Base-by-base conservation (phyloP, 2,888 invertebrate genomes). In the Drosophila suboccidentalis region DNA sequence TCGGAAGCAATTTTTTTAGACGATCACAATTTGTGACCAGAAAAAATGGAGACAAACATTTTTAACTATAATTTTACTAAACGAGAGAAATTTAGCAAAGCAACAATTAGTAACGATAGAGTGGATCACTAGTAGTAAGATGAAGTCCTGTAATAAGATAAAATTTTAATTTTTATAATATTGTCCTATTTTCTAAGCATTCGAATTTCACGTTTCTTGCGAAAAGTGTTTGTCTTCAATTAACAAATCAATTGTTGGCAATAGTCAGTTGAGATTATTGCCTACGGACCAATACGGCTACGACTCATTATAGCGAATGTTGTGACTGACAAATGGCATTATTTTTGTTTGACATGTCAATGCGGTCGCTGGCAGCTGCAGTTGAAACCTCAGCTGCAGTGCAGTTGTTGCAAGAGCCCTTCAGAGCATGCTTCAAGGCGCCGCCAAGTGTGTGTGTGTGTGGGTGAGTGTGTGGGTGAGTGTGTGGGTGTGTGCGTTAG, bases 391-490 rank as follows among this genome's bases (percentile, higher is more conserved):
- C 43, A 26, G 29, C 60, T n/a, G 11, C 36, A 17, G 44, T 39
- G 17, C 79, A 65, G 70, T 65, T 67, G 59, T 55, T 62, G 72
- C 77, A 82, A 86, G 83, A 64, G 89, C 71, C 64, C 87, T 88
- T 88, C 80, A 79, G 80, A 88, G 83, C 72, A 79, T 76, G 71
- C 88, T 85, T 77, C 80, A 72, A 82, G 86, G 80, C 74, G 72
- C 57, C 59, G 38, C 63, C 77, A 71, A 86, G 83, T 77, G 89
- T 55, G 66, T 74, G 71, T 63, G 67, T 65, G 17, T 10, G 47
- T 39, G 34, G 75, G 89, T 58, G 66, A 71, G 71, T 63, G 67
- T 65, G 17, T 10, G 54, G 38, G 34, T 50, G 43, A 22, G 89
- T 58, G 66, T 74, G 71, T 58, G 66, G 72, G 71, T 63, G 67